Evolutionary conservation across 2,113 vertebrate genomes (phyloP).

Genomic region (Xiphophorus maculatus): DNA sequence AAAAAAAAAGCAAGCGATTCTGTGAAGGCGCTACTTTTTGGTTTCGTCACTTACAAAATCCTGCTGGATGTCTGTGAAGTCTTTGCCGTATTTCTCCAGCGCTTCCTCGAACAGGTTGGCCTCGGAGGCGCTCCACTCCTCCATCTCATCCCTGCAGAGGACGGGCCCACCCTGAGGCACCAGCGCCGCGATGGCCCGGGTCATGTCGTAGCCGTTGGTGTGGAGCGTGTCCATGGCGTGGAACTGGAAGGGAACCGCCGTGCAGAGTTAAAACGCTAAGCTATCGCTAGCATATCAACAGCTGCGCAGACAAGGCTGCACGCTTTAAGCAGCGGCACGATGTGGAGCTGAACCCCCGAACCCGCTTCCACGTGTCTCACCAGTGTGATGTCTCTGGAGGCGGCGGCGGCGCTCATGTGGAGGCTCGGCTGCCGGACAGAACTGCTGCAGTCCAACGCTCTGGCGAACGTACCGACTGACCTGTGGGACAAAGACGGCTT

Average conservation of each 20-base stretch:
- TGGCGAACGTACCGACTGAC: constrained; percentile 84
- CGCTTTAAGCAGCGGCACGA: constrained; percentile 21
- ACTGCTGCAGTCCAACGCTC: constrained; percentile 85
- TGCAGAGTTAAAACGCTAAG: background rate
- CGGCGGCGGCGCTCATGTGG: constrained; percentile 85
- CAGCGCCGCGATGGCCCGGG: constrained; percentile 93
- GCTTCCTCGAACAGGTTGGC: constrained; percentile 98
- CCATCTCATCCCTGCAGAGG: constrained; percentile 97
- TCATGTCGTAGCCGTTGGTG: constrained; percentile 92
- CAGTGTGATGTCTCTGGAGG: constrained; percentile 85
- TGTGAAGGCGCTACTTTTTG: background rate
- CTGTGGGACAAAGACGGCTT: constrained; percentile 45
- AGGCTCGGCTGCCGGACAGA: constrained; percentile 85
- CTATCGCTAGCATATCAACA: constrained; percentile 13
- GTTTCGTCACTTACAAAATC: constrained; percentile 91
- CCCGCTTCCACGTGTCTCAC: constrained; percentile 60
- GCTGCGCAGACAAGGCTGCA: background rate
- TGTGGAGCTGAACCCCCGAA: constrained; percentile 15
- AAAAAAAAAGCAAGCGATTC: background rate
- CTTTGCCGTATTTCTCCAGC: constrained; percentile 97
- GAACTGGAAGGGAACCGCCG: constrained; percentile 79
- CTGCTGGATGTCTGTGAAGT: constrained; percentile 98
- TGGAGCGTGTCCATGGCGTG: constrained; percentile 99
- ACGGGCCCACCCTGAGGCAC: constrained; percentile 98
- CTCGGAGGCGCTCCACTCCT: constrained; percentile 98